A percentile compares a stretch with the other conserved stretches of the same genome.
These are phyloP conservation scores for Dendroctonus ponderosae DNA, from an alignment of 1,140 invertebrate species.

Conservation along the genomic window DNA sequence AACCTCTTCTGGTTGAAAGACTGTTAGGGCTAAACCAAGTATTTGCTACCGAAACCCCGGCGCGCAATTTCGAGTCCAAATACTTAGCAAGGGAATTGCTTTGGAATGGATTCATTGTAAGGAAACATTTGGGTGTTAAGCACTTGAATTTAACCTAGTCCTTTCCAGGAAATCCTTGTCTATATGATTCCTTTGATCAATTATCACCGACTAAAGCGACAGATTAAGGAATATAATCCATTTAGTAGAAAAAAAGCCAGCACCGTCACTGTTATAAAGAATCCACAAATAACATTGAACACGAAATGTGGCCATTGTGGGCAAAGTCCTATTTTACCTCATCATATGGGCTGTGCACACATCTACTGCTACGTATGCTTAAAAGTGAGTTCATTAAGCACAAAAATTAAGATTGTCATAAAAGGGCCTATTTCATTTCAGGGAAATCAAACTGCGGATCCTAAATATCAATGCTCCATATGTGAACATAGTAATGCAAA, in stretches of 20 bases:
- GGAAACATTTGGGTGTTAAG: conserved; percentile 20
- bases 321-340: conserved; percentile 58
- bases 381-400: conserved; percentile 48
- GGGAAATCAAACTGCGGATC: conserved; percentile 51
- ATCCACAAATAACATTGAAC: conserved; percentile 48
- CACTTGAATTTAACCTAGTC: conserved; percentile 1
- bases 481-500: conserved; percentile 47
- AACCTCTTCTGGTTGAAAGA: conserved; percentile 46
- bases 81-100: conserved; percentile 48
- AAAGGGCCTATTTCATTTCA: conserved; percentile 35
- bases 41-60: conserved; percentile 37
- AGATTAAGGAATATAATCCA: conserved; percentile 42
- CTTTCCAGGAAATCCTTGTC: conserved; percentile 46
- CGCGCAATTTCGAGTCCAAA: conserved; percentile 43
- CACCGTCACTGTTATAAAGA: conserved; percentile 6
- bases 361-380: conserved; percentile 67
- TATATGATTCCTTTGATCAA: conserved; percentile 48
- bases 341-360: conserved; percentile 63
- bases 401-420: not conserved
- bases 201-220: conserved; percentile 47
- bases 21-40: conserved; percentile 46
- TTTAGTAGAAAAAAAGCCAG: conserved; percentile 37
- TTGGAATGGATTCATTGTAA: conserved; percentile 51
- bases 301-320: conserved; percentile 59
- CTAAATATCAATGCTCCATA: conserved; percentile 49